Evolutionary conservation across 2,888 invertebrate genomes (phyloP).

Genomic region (Atethmia centrago): DNA sequence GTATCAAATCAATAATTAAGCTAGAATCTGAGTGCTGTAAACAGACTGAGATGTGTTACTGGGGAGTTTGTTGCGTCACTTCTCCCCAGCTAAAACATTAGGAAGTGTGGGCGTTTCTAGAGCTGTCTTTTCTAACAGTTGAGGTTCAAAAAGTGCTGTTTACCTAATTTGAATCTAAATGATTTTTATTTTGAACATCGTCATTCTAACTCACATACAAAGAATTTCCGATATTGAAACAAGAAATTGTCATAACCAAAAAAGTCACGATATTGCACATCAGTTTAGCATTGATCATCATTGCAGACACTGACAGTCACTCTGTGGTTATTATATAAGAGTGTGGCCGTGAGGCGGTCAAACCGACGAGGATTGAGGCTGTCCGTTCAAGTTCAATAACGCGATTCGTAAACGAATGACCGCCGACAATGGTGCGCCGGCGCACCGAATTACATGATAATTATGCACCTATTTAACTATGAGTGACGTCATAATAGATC

Average conservation of each 20-base stretch:
- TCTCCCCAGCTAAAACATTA: not conserved
- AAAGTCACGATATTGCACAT: slow-evolving; percentile 26
- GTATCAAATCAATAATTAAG: not conserved
- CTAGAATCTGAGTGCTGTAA: not conserved
- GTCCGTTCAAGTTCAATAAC: slow-evolving; percentile 68
- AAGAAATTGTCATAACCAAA: slow-evolving; percentile 23
- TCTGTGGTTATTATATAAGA: slow-evolving; percentile 56
- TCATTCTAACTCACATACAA: slow-evolving; percentile 26
- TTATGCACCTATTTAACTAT: slow-evolving; percentile 40
- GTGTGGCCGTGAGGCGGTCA: slow-evolving; percentile 61
- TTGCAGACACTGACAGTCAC: slow-evolving; percentile 43
- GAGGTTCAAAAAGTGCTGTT: not conserved
- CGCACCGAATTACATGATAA: slow-evolving; percentile 38
- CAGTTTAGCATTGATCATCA: slow-evolving; percentile 44
- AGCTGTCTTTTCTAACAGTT: not conserved
- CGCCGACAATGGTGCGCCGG: slow-evolving; percentile 34
- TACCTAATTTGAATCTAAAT: not conserved
- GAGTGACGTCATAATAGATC: slow-evolving; percentile 6
- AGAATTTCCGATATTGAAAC: slow-evolving; percentile 32
- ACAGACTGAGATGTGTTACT: not conserved
- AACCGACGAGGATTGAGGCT: slow-evolving; percentile 24
- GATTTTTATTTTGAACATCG: not conserved
- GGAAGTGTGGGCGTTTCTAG: not conserved
- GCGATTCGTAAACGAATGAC: slow-evolving; percentile 40
- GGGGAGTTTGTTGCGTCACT: not conserved